A percentile compares a stretch with the other conserved stretches of the same genome.
phyloP scores from a whole-genome alignment of 1,140 invertebrate genomes.

The Bacillus rossius region DNA sequence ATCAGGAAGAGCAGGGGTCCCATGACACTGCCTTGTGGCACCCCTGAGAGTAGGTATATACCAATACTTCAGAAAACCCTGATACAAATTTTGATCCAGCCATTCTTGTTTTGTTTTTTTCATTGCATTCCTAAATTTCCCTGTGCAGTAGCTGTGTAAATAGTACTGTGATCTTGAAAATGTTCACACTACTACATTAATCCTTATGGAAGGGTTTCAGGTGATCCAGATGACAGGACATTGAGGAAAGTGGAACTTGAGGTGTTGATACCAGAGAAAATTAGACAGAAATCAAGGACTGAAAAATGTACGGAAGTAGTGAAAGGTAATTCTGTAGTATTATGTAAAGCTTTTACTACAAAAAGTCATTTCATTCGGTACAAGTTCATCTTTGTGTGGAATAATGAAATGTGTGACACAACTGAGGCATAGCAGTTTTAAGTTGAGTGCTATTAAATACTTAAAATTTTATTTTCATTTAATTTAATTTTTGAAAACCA shows the following conservation, averaged over 20 bases:
- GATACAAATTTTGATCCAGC: neutral
- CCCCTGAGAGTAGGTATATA: too few species aligned
- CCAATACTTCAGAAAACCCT: neutral
- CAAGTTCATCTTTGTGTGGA: too few species aligned
- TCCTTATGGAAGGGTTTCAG: constrained; percentile 43
- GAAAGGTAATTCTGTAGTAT: constrained; percentile 43
- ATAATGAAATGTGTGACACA: too few species aligned
- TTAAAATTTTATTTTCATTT: too few species aligned
- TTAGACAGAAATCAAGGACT: constrained; percentile 67
- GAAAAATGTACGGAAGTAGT: constrained; percentile 73
- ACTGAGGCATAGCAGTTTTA: too few species aligned
- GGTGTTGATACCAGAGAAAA: constrained; percentile 77
- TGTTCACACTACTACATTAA: neutral
- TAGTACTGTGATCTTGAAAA: neutral
- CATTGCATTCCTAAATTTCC: neutral
- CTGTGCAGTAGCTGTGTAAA: neutral
- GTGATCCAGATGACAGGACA: constrained; percentile 76
- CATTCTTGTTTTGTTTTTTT: neutral
- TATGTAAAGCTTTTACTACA: neutral
- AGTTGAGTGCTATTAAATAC: too few species aligned
- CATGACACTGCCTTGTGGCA: too few species aligned
- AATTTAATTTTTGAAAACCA: too few species aligned
- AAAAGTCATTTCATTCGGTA: too few species aligned
- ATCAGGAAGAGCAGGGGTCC: too few species aligned
- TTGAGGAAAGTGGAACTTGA: constrained; percentile 80